phyloP scores from a whole-genome alignment of 2,888 invertebrate genomes.

The Eupeodes luniger region DNA sequence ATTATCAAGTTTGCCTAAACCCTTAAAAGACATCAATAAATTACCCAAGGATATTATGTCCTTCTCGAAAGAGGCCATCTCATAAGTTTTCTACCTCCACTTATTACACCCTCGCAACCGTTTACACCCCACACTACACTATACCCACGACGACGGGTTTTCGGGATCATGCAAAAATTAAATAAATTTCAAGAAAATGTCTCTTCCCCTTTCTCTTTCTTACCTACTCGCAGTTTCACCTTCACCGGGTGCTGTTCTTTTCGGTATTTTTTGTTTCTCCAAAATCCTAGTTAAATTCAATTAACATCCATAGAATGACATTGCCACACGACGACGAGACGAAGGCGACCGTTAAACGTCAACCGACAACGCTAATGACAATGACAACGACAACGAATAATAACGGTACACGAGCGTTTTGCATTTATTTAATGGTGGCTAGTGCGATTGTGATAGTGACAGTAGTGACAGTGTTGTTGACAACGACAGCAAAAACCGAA shows the following conservation, averaged over 20 bases:
- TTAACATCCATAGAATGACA: constrained; percentile 66
- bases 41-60: constrained; percentile 65
- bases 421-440: constrained; percentile 59
- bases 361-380: constrained; percentile 28
- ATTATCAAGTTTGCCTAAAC: constrained; percentile 73
- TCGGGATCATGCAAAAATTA: constrained; percentile 50
- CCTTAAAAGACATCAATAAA: constrained; percentile 70
- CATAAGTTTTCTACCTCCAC: constrained; percentile 26
- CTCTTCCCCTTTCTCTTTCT: constrained; percentile 30
- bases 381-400: constrained; percentile 30
- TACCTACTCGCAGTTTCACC: constrained; percentile 34
- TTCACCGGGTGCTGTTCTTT: not conserved
- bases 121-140: not conserved
- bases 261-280: constrained; percentile 29
- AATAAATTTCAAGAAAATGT: constrained; percentile 63
- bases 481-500: constrained; percentile 48
- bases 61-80: constrained; percentile 30
- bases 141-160: constrained; percentile 10
- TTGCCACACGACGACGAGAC: not conserved
- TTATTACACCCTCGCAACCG: not conserved
- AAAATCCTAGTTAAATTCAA: constrained; percentile 69
- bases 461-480: constrained; percentile 23
- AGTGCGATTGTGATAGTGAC: constrained; percentile 31
- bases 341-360: not conserved
- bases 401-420: constrained; percentile 56